A percentile compares a stretch with the other conserved stretches of the same genome.
phyloP scores from a whole-genome alignment of 2,797 vertebrate genomes.

The Hylomyscus alleni region DNA sequence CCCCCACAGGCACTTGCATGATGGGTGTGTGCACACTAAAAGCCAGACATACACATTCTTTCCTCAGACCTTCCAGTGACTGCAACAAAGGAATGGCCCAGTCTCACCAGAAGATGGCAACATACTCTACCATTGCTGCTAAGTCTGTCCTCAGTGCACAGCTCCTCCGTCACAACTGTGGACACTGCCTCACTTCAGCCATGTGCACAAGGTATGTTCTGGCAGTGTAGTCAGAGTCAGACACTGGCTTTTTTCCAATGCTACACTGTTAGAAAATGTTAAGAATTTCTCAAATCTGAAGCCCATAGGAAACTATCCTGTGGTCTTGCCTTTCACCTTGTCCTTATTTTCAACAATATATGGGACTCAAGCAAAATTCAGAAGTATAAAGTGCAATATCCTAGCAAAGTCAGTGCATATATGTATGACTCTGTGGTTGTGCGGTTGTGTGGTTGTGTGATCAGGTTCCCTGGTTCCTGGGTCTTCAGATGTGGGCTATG shows the following conservation, averaged over 20 bases:
- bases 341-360: not conserved
- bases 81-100: not conserved
- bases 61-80: not conserved
- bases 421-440: too few species aligned
- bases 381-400: not conserved
- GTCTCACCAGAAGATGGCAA: conserved; percentile 70
- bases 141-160: too few species aligned
- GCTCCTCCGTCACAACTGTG: too few species aligned
- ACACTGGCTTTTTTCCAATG: not conserved
- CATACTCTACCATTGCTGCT: too few species aligned
- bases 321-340: not conserved
- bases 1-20: not conserved
- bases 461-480: not conserved
- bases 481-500: not conserved
- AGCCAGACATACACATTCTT: too few species aligned
- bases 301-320: not conserved
- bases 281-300: not conserved
- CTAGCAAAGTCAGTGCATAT: not conserved
- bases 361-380: not conserved
- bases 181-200: not conserved
- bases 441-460: not conserved
- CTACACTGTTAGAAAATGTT: not conserved
- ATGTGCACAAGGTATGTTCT: not conserved
- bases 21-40: not conserved
- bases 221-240: not conserved